Evolutionary conservation across 1,140 invertebrate species (phyloP), one percentile per base, ranked within the genome.

Genomic region (Pogonomyrmex californicus): DNA sequence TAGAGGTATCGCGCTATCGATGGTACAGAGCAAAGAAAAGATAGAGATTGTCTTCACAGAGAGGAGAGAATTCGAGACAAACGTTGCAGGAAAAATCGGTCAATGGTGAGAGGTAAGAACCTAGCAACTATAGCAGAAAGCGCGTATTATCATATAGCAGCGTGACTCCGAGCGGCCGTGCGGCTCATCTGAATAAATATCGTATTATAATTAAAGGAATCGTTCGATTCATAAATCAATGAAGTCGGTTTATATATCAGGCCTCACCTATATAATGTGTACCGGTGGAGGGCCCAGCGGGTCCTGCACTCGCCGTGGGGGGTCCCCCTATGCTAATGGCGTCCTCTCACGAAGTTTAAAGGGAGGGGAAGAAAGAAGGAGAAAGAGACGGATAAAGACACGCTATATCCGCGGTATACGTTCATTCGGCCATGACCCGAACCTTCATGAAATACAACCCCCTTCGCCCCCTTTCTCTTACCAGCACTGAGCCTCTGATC

Each of bases 161-260:
- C 94, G 93, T 94, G 94, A 95, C 94, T 95, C 88, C 91, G 86
- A 90, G 89, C 89, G 79, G 87, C 86, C 65, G 78, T 79, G 68
- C 89, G 83, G 88, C 93, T 94, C 94, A 94, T 95, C 94, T 95
- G 94, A 95, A 95, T 95, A 95, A 95, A 94, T 95, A 95, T 95
- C 94, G 94, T 95, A 95, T 95, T 95, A 94, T 95, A 95, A 95
- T 95, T 95, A 95, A 95, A 95, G 92, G 94, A 94, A 95, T 95
- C 93, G 93, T 94, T 93, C 91, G 93, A 93, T 91, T 88, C 93
- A 95, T 95, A 95, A 95, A 95, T 95, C 93, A 94, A 93, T 93
- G 92, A 90, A 70, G 86, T 92, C 91, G 93, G 94, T 95, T 95
- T 95, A 94, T 95, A 95, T 95, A 95, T 94, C 94, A 94, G 92